Base-by-base conservation (phyloP, 2,113 vertebrate genomes). In the Oryzias woworae region DNA sequence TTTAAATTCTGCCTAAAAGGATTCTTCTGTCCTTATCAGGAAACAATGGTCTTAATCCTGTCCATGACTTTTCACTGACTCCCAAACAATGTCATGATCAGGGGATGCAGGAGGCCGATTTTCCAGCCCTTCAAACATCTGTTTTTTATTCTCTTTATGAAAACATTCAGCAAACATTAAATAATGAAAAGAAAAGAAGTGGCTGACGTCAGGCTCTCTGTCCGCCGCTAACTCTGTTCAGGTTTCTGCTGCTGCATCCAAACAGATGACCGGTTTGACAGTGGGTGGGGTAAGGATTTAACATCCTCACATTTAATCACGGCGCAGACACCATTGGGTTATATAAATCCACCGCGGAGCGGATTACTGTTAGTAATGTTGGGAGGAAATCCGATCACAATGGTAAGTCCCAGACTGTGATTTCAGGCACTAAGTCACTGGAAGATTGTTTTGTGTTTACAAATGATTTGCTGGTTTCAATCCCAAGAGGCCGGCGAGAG, bases 341-440 rank as follows among this genome's bases (percentile, higher is more conserved):
- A 84, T 70, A 69, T 86, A 86, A 88, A 90, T 82, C 79, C 82
- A 81, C 54, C 75, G 78, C 45, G 74, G 78, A 70, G 6, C 66
- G 84, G 84, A 88, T 89, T 86, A 89, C 79, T 71, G 72, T 31
- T 56, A 62, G 52, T 66, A 13, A 63, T 41, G 55, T 56, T 36
- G 49, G 58, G 20, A n/a, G 63, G 10, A 5, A 53, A 85, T 73
- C 73, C 42, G 61, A 87, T 84, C 74, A 79, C 82, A 82, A 65
- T 78, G 78, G 79, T 17, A 44, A 82, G 76, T 54, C 66, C 31
- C 62, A 61, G 64, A 62, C 69, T 22, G 49, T 24, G 61, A 52
- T 54, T 45, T 70, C 13, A 56, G 36, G 56, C 62, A 15, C n/a
- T 13, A 12, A 70, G 59, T 75, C 64, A 45, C 26, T 66, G 44